These are phyloP conservation scores for Holacanthella duospinosa DNA, from an alignment of 2,888 invertebrate species.

Conservation along the genomic window DNA sequence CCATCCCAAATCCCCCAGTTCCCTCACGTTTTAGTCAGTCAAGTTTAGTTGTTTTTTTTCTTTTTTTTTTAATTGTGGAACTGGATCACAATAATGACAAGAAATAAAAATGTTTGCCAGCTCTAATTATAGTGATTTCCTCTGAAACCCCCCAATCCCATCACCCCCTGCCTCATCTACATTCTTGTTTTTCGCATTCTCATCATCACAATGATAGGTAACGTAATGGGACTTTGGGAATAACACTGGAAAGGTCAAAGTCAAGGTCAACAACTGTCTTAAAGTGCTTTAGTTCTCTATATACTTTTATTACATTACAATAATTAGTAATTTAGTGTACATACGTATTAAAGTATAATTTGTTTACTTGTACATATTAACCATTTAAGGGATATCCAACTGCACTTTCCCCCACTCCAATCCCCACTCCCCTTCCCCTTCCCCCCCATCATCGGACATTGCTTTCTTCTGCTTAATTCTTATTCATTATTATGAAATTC, in stretches of 20 bases:
- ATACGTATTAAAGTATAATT: slow-evolving; percentile 4
- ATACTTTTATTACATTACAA: slow-evolving; percentile 5
- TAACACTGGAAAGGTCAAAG: not conserved
- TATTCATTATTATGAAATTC: too few relatives aligned
- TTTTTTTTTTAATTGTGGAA: not conserved
- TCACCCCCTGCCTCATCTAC: not conserved
- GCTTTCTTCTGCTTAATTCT: not conserved
- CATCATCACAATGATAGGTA: not conserved
- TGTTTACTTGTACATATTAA: slow-evolving; percentile 1
- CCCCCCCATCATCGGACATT: not conserved
- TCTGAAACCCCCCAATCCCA: not conserved
- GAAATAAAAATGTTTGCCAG: too few relatives aligned
- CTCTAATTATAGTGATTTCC: too few relatives aligned
- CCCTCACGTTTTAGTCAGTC: not conserved
- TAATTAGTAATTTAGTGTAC: slow-evolving; percentile 3
- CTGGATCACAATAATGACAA: too few relatives aligned
- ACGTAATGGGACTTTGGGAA: not conserved
- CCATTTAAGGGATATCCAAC: not conserved
- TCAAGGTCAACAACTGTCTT: slow-evolving; percentile 6
- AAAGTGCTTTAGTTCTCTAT: slow-evolving; percentile 5
- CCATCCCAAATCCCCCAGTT: not conserved
- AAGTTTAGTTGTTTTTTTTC: too few relatives aligned
- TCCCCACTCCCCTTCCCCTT: not conserved
- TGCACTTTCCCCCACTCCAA: not conserved
- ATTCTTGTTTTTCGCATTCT: not conserved